These are phyloP conservation scores for Microcebus griseorufus DNA, from an alignment of 2,113 vertebrate species.

Conservation along the genomic window DNA sequence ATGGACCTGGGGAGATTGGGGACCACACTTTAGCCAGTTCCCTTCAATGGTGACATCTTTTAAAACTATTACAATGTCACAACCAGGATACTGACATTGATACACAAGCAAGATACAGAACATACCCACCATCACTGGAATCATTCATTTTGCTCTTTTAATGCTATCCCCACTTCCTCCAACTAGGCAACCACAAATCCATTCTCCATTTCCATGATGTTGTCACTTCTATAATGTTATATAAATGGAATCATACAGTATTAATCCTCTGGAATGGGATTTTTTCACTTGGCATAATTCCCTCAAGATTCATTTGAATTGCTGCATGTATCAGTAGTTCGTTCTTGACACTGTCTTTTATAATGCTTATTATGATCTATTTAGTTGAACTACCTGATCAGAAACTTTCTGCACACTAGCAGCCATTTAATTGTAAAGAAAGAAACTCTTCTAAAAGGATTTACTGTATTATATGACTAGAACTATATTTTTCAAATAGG, in stretches of 20 bases:
- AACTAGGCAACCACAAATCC: background rate
- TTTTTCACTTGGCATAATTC: conserved; percentile 9
- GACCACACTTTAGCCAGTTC: background rate
- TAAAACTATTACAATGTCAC: background rate
- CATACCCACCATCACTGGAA: background rate
- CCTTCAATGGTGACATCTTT: background rate
- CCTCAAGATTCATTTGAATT: conserved; percentile 16
- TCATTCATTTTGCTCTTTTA: background rate
- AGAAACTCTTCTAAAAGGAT: conserved; percentile 1
- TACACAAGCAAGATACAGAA: background rate
- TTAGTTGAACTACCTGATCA: background rate
- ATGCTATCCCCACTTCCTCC: background rate
- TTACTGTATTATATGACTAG: background rate
- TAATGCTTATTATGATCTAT: background rate
- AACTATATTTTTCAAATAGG: background rate
- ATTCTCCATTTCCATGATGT: background rate
- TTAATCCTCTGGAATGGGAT: background rate
- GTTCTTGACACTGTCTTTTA: background rate
- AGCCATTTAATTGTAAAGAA: background rate
- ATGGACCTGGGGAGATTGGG: no score
- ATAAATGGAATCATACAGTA: background rate
- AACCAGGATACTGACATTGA: background rate
- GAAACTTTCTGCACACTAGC: background rate
- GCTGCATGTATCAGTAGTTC: background rate
- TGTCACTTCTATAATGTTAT: background rate